Percentiles rank a stretch among this genome's conserved stretches.
Conservation (phyloP, 2,888 invertebrate species). For the Pachycephus smyrnensis region DNA sequence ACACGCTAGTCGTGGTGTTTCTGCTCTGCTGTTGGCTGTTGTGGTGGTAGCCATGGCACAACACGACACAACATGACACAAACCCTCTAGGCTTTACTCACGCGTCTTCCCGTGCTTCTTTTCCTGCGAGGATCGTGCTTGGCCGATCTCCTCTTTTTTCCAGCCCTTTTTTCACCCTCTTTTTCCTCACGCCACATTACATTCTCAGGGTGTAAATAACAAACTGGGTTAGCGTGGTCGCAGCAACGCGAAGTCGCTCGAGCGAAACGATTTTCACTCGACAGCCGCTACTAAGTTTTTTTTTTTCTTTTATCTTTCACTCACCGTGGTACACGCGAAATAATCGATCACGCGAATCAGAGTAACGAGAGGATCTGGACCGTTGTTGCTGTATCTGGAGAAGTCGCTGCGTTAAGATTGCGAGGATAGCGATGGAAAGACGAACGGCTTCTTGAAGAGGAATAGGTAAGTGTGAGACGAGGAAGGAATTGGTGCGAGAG, state of each 20-base stretch:
- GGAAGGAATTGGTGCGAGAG: conserved; percentile 12
- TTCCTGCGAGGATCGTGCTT: not conserved
- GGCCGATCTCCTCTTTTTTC: not conserved
- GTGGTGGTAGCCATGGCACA: not conserved
- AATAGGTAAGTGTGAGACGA: conserved; percentile 14
- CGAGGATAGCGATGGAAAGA: conserved; percentile 21
- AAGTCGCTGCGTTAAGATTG: not conserved
- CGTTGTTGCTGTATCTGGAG: not conserved
- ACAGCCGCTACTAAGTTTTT: not conserved
- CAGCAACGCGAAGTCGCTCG: not conserved
- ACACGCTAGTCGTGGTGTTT: not conserved
- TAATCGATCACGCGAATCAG: not conserved
- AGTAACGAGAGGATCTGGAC: not conserved
- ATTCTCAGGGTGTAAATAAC: conserved; percentile 3
- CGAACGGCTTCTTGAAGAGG: not conserved
- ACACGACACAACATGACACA: not conserved
- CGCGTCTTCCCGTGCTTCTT: not conserved
- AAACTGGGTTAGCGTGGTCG: not conserved
- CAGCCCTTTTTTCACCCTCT: not conserved
- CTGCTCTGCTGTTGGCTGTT: not conserved
- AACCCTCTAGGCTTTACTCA: conserved; percentile 3
- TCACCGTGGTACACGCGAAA: not conserved
- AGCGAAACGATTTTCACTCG: not conserved
- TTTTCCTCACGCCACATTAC: conserved; percentile 2
- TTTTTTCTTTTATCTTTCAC: not conserved